Evolutionary conservation across 2,888 invertebrate genomes (phyloP).

Genomic region (Hemicrepidius hirtus): DNA sequence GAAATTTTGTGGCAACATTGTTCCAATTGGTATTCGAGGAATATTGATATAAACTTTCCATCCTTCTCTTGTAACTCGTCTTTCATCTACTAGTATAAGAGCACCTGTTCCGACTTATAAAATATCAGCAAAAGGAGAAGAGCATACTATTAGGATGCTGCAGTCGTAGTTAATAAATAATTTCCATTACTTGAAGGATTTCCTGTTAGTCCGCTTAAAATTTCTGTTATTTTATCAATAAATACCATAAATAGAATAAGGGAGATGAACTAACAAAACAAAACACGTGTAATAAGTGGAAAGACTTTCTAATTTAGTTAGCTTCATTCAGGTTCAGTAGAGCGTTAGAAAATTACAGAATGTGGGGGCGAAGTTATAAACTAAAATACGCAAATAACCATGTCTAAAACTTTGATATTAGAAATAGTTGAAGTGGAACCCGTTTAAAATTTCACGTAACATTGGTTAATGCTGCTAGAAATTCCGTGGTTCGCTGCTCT

Average conservation of each 20-base stretch:
- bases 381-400: slow-evolving; percentile 49
- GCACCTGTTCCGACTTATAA: no score
- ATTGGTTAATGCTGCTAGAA: slow-evolving; percentile 42
- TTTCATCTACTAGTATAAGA: no score
- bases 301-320: slow-evolving; percentile 42
- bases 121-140: no score
- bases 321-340: slow-evolving; percentile 44
- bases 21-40: no score
- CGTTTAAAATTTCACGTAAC: slow-evolving; percentile 55
- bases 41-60: no score
- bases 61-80: no score
- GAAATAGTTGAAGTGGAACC: slow-evolving; percentile 55
- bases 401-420: slow-evolving; percentile 47
- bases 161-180: no score
- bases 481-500: slow-evolving; percentile 20
- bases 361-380: slow-evolving; percentile 26
- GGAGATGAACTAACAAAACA: slow-evolving; percentile 20
- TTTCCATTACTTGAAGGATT: not conserved
- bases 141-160: no score
- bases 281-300: slow-evolving; percentile 39
- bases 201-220: not conserved
- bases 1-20: no score
- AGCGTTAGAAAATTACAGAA: slow-evolving; percentile 44
- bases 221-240: not conserved
- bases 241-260: not conserved